Evolutionary conservation across 2,888 invertebrate species (phyloP).

Genomic region (Macaria liturata): DNA sequence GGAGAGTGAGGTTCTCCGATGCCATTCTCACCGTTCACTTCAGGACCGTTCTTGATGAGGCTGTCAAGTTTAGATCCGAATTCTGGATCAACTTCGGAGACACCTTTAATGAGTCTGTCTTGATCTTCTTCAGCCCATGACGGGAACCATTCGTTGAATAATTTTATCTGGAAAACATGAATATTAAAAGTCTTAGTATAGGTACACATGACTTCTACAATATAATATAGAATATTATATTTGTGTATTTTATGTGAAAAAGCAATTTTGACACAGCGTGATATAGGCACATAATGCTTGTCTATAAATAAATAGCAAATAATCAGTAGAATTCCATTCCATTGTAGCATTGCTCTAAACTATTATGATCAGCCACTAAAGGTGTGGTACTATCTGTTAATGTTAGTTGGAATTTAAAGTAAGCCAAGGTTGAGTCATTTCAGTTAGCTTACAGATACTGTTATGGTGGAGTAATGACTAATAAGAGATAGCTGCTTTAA

Average conservation of each 20-base stretch:
- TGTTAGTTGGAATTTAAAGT: constrained; percentile 4
- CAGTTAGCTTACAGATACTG: constrained; percentile 8
- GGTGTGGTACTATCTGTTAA: background rate
- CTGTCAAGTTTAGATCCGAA: constrained; percentile 88
- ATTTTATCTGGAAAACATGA: constrained; percentile 84
- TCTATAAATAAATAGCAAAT: no score
- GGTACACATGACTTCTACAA: no score
- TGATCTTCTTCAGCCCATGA: constrained; percentile 90
- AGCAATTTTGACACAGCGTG: no score
- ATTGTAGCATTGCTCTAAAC: no score
- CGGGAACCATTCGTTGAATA: constrained; percentile 93
- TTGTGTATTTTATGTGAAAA: no score
- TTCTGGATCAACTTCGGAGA: constrained; percentile 87
- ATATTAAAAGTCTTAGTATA: no score
- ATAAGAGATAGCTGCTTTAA: constrained; percentile 2
- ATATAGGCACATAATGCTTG: no score
- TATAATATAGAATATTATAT: no score
- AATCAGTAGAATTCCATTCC: no score
- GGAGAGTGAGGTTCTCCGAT: constrained; percentile 53
- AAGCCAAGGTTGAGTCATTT: constrained; percentile 15
- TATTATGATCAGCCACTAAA: no score
- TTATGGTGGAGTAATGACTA: constrained; percentile 11
- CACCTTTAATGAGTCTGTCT: constrained; percentile 86
- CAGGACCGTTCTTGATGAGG: constrained; percentile 59
- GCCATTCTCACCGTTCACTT: constrained; percentile 66